Conservation (phyloP, 64 coral and sea anemone species). For the Montipora cactus region DNA sequence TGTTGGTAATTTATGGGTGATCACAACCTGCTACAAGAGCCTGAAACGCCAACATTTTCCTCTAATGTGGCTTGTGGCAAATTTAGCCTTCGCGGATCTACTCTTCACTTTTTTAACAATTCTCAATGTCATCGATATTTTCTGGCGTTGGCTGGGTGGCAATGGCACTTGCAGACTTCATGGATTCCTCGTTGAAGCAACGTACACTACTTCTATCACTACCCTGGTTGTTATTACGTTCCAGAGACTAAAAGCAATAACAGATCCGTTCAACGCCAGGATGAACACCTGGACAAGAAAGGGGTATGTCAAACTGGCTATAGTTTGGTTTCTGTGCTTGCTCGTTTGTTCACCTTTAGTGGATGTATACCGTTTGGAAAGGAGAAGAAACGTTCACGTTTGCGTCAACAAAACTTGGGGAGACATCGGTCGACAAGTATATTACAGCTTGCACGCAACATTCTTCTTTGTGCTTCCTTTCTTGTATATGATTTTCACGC, state of each 20-base stretch:
- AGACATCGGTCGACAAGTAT: slow-evolving; percentile 12
- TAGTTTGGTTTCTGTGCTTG: slow-evolving; percentile 1
- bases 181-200: slow-evolving; percentile 59
- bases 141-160: slow-evolving; percentile 49
- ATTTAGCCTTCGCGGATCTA: slow-evolving; percentile 65
- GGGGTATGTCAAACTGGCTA: background rate
- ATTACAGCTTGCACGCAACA: slow-evolving; percentile 15
- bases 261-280: slow-evolving; percentile 6
- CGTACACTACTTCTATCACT: slow-evolving; percentile 47
- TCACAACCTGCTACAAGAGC: slow-evolving; percentile 29
- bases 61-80: slow-evolving; percentile 47
- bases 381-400: background rate
- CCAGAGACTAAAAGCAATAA: slow-evolving; percentile 14
- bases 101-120: slow-evolving; percentile 50
- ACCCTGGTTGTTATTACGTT: slow-evolving; percentile 40
- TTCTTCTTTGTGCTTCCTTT: slow-evolving; percentile 16
- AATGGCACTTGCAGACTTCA: slow-evolving; percentile 51
- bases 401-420: slow-evolving; percentile 29
- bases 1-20: slow-evolving; percentile 60
- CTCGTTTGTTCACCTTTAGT: background rate
- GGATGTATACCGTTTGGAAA: background rate
- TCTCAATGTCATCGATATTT: slow-evolving; percentile 24
- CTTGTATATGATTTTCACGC: slow-evolving; percentile 27
- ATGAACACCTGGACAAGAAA: background rate
- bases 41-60: slow-evolving; percentile 1